Conservation (phyloP, 2,113 vertebrate genomes). For the Alectura lathami region DNA sequence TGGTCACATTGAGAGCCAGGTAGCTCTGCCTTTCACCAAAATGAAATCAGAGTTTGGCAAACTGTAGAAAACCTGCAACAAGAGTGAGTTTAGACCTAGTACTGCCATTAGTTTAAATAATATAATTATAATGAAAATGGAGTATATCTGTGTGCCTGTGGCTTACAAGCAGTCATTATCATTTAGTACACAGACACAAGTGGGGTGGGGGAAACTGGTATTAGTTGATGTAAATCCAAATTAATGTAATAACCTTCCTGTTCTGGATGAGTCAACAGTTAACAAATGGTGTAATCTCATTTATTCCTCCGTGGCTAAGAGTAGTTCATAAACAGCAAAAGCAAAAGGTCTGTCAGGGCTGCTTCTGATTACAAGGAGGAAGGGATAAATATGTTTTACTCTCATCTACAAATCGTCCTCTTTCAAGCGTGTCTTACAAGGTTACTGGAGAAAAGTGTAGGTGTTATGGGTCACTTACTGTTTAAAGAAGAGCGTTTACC, state of each 20-base stretch:
- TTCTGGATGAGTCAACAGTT: conserved; percentile 68
- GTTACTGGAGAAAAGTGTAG: neutral
- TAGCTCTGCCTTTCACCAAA: neutral
- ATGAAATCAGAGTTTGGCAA: neutral
- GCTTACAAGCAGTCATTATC: conserved; percentile 8
- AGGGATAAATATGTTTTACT: neutral
- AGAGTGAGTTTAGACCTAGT: neutral
- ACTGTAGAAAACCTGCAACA: neutral
- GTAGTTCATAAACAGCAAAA: conserved; percentile 20
- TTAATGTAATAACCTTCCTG: conserved; percentile 55
- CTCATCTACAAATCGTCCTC: neutral
- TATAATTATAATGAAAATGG: conserved; percentile 21
- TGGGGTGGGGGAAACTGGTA: neutral
- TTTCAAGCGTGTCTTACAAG: neutral
- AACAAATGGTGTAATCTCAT: conserved; percentile 62
- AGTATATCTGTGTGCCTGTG: neutral
- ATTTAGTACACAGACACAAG: conserved; percentile 2
- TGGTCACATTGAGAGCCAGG: neutral
- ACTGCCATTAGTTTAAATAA: conserved; percentile 5
- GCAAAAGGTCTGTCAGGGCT: neutral
- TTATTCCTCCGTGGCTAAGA: conserved; percentile 23
- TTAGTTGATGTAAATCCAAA: conserved; percentile 44
- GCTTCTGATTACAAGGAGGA: neutral
- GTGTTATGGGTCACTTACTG: neutral
- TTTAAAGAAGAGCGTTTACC: neutral